These are phyloP conservation scores for Volucella inanis DNA, from an alignment of 2,888 invertebrate genomes.

Conservation along the genomic window DNA sequence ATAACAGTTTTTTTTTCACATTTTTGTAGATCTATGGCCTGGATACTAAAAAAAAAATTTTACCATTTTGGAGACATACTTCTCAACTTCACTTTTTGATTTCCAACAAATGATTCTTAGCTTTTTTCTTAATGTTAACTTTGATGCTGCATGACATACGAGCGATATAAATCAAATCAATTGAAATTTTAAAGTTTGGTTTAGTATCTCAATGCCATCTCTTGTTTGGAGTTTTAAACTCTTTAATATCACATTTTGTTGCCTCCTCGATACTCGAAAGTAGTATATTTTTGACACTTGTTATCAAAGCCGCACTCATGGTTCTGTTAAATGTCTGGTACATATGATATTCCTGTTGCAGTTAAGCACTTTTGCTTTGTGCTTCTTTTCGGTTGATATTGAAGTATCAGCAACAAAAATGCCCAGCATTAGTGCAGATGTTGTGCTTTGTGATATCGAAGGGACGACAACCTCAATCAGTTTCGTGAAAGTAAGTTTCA, in stretches of 20 bases:
- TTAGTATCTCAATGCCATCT: not conserved
- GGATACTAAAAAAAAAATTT: no score
- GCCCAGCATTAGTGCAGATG: conserved; percentile 73
- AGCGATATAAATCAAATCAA: no score
- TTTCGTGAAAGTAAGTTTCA: conserved; percentile 86
- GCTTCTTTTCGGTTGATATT: not conserved
- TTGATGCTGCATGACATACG: no score
- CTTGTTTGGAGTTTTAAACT: not conserved
- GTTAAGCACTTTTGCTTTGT: not conserved
- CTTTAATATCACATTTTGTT: not conserved
- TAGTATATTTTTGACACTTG: conserved; percentile 13
- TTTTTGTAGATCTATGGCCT: no score
- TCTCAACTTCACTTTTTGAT: no score
- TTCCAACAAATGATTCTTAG: no score
- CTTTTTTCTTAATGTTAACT: no score
- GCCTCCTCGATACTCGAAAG: not conserved
- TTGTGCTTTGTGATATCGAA: conserved; percentile 87
- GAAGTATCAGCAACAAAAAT: conserved; percentile 3
- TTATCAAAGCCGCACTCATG: conserved; percentile 47
- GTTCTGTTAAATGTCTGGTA: not conserved
- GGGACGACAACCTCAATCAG: conserved; percentile 89
- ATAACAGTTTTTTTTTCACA: no score
- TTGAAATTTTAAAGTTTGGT: no score
- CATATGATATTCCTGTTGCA: not conserved
- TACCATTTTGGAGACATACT: no score